Evolutionary conservation across 2,797 vertebrate species (phyloP), one percentile per base, ranked within the genome.

Genomic region (Neoniphon sammara): DNA sequence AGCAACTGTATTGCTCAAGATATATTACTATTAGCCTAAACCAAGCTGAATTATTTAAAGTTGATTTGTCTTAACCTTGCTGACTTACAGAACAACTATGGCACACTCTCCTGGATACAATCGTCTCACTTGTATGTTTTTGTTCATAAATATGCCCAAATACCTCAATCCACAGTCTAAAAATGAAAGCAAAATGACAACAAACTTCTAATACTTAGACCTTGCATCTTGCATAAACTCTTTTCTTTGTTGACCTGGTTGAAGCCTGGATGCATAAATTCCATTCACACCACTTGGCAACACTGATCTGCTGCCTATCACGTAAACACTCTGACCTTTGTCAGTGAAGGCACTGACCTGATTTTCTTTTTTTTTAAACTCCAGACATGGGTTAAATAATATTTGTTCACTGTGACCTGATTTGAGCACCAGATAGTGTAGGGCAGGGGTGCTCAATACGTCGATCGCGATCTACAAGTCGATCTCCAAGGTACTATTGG

Each of bases 281-380:
- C 5, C 14, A 7, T 27, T 34, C 14, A 17, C 49, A 46, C 17
- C 59, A 61, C 12, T 9, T 39, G 57, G 20, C 34, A 42, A 60
- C n/a, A 44, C 17, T 15, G 11, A 47, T 9, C 18, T 59, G 61
- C 46, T 66, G 25, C 18, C 18, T 21, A 66, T 70, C 4, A 21
- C n/a, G 10, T 34, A 58, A 50, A 73, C 36, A 58, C 7, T 39
- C 49, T 70, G 55, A 70, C 70, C 60, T 80, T 11, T 58, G 44
- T 46, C 5, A 21, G 6, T 42, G 3, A 78, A 65, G 57, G 66
- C 60, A 27, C 25, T 27, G 2, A 27, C 31, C 31, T 34, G 5
- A 5, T 34, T 34, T 34, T 7, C 5, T 34, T 34, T 34, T 34
- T 34, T 34, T 7, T 7, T 34, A 6, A 31, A 31, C 6, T 6